Evolutionary conservation across 1,140 invertebrate species (phyloP), one percentile per base, ranked within the genome.

Genomic region (Gryllus bimaculatus): DNA sequence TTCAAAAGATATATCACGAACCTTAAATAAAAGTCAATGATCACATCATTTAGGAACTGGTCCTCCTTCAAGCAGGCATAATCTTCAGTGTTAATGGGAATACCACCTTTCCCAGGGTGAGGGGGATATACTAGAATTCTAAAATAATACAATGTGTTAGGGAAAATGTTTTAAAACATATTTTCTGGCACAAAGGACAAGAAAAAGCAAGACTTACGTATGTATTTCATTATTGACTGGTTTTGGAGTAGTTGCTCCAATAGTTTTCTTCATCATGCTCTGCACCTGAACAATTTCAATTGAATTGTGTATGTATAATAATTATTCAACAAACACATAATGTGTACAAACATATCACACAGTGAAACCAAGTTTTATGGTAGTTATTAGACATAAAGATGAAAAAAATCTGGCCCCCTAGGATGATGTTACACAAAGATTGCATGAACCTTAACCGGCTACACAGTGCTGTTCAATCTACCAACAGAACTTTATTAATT

Each of bases 1-100:
- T 39, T 66, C 54, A 66, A 66, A 66, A 74, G 47, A 76, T 74
- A 8, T 5, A n/a, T 39, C 81, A 85, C 86, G 86, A 86, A 92
- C 89, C 96, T 96, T 79, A 98, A 88, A 89, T 98, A 99, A 88
- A 99, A 99, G 85, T 98, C 96, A 83, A 99, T 96, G 75, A 99
- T 98, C 80, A 96, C 95, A 88, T 99, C 98, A 87, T 99, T 99
- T 73, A 99, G 89, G 87, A 97, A 98, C 83, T 97, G 94, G 86
- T 97, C 96, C 83, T 94, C 93, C 18, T 92, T 94, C 75, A 99
- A 88, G 84, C 96, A 98, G 83, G 91, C 90, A 81, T 96, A 94
- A 87, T 99, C 97, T 87, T 95, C 94, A 48, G 93, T 96, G 79
- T 95, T 96, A 73, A 98, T 95, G 8, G 94, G 90, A 80, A 98